Base-by-base conservation (phyloP, 2,888 invertebrate genomes). In the Orthosia cruda region DNA sequence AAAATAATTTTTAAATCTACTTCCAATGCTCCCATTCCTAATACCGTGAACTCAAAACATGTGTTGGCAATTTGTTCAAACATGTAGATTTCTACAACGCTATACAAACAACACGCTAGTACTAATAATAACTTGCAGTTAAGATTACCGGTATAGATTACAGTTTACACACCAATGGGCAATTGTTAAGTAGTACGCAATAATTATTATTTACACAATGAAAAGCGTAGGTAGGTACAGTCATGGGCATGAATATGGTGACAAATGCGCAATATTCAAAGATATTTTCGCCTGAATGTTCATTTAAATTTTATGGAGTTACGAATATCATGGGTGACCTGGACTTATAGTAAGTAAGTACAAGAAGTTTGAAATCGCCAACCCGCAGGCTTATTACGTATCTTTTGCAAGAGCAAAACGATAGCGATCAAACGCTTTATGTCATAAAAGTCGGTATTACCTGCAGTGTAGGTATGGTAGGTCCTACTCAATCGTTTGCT, bases 11-110 rank as follows among this genome's bases (percentile, higher is more conserved):
- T 58, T 16, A 66, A 23, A 23, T 9, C 15, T 49, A 13, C 11
- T 23, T 54, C 15, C 49, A 62, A 26, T 68, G 80, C 54, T 73
- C 74, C 73, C 73, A 80, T 85, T 83, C 63, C 45, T 74, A 15
- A 59, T 40, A 65, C 54, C 58, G 58, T 54, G 18, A 11, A 15
- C 47, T 62, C n/a, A 12, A 26, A 62, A 81, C 83, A 77, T 83
- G 70, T 85, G 83, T 78, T 74, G 65, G 68, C 72, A 78, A 74
- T 70, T 70, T 67, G 80, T 77, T 50, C 59, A 32, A 63, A 64
- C 69, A 49, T 63, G 74, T 78, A 66, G 76, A 62, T 81, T 85
- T 85, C 77, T 81, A 54, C 71, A 77, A 83, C 85, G 81, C 85
- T 81, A 81, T 83, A 69, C 61, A 32, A 50, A 11, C 32, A 68